Evolutionary conservation across 2,797 vertebrate genomes (phyloP).

Genomic region (Fundulus diaphanus): DNA sequence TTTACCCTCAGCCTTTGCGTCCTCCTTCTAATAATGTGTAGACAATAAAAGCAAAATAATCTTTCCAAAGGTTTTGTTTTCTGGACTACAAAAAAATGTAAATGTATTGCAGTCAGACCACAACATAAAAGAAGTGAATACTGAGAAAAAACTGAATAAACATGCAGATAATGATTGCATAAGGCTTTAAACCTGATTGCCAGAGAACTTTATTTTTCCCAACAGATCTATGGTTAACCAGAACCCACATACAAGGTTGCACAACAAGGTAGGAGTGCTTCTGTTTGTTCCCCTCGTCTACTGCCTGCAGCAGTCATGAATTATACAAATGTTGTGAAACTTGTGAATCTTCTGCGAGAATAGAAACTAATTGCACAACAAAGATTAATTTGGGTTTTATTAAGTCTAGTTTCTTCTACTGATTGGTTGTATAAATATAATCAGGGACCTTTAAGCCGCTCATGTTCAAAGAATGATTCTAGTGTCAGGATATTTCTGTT

Average conservation of each 20-base stretch:
- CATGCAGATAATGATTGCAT: conserved; percentile 10
- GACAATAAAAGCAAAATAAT: background rate
- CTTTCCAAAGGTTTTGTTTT: background rate
- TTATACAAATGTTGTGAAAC: conserved; percentile 14
- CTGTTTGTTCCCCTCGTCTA: conserved; percentile 46
- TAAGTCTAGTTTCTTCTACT: conserved; percentile 6
- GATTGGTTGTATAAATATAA: conserved; percentile 36
- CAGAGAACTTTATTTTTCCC: conserved; percentile 26
- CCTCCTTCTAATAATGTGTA: background rate
- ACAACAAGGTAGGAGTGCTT: conserved; percentile 53
- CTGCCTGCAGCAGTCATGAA: conserved; percentile 44
- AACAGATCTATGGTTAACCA: conserved; percentile 29
- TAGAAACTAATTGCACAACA: background rate
- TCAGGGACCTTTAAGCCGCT: conserved; percentile 19
- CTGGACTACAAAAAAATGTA: background rate
- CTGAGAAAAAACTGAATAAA: background rate
- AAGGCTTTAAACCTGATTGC: conserved; percentile 21
- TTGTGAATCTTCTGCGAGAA: conserved; percentile 20
- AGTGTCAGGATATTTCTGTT: conserved; percentile 20
- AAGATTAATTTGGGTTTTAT: background rate
- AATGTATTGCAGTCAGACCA: background rate
- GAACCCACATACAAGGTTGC: conserved; percentile 52
- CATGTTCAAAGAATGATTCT: conserved; percentile 15
- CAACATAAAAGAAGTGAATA: background rate
- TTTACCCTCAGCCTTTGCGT: background rate